These are phyloP conservation scores for Rhinoraja longicauda DNA, from an alignment of 2,797 vertebrate genomes.

Conservation along the genomic window DNA sequence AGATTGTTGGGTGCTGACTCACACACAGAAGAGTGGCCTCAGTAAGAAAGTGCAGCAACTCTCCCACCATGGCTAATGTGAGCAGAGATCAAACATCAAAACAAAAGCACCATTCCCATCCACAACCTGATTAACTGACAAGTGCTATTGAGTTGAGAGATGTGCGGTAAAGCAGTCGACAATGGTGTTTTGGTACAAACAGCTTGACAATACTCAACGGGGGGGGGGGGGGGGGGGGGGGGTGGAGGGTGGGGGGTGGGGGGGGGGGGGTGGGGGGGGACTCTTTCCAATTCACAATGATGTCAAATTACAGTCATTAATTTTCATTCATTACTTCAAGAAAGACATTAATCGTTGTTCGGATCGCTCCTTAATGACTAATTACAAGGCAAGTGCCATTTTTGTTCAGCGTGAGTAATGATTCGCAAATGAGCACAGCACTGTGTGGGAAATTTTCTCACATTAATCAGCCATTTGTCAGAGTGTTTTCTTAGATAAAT, in stretches of 20 bases:
- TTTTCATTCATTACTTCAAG: slow-evolving; percentile 31
- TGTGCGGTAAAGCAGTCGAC: not conserved
- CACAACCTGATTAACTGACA: not conserved
- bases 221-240: too few species aligned
- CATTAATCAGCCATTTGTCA: slow-evolving; percentile 14
- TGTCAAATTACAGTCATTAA: slow-evolving; percentile 24
- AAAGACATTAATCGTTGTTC: slow-evolving; percentile 22
- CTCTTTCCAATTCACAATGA: not conserved
- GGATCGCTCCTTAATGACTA: slow-evolving; percentile 34
- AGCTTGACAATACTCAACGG: slow-evolving; percentile 23
- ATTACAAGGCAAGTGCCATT: slow-evolving; percentile 34
- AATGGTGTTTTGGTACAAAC: not conserved
- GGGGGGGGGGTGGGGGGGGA: too few species aligned
- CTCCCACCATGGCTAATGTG: not conserved
- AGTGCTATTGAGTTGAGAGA: not conserved
- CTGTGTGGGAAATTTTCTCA: slow-evolving; percentile 4
- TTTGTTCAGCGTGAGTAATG: slow-evolving; percentile 28
- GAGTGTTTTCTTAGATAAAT: slow-evolving; percentile 25
- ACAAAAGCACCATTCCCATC: not conserved
- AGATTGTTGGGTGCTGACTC: not conserved
- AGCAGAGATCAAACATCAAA: not conserved
- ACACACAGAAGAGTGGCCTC: not conserved
- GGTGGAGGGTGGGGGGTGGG: too few species aligned
- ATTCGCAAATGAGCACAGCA: not conserved
- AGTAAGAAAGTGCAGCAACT: not conserved